Conservation (phyloP, 2,888 invertebrate species). For the Pammene aurita region DNA sequence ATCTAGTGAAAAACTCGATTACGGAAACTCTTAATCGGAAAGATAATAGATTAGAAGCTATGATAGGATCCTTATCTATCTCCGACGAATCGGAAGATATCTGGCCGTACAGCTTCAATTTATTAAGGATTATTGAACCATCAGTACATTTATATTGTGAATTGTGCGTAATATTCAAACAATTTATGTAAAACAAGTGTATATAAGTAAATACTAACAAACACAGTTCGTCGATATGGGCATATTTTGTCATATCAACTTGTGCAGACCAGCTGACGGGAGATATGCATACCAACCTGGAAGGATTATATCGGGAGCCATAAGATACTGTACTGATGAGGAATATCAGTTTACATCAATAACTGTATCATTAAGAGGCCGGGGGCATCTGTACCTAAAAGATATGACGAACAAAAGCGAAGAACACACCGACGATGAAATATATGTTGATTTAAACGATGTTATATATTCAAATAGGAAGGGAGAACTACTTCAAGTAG, state of each 20-base stretch:
- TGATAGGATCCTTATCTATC: background rate
- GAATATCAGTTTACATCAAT: slow-evolving; percentile 24
- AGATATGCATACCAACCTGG: slow-evolving; percentile 21
- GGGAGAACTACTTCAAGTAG: background rate
- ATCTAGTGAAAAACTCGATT: no score
- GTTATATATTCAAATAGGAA: slow-evolving; percentile 1
- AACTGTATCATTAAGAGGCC: slow-evolving; percentile 25
- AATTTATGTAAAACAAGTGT: no score
- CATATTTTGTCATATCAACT: slow-evolving; percentile 22
- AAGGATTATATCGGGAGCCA: slow-evolving; percentile 25
- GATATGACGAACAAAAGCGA: slow-evolving; percentile 8
- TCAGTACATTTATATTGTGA: background rate
- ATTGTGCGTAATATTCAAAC: background rate
- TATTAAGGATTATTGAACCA: background rate
- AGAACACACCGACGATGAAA: slow-evolving; percentile 7
- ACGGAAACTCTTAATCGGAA: background rate
- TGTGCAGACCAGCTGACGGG: slow-evolving; percentile 17
- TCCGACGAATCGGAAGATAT: background rate
- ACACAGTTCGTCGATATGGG: slow-evolving; percentile 13
- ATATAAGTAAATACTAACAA: background rate
- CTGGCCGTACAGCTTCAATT: no score
- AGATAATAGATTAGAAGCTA: background rate
- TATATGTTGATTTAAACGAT: slow-evolving; percentile 22
- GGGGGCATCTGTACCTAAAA: slow-evolving; percentile 24
- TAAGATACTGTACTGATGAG: slow-evolving; percentile 17